Evolutionary conservation across 2,888 invertebrate species (phyloP), one percentile per base, ranked within the genome.

Genomic region (Tinea semifulvella): DNA sequence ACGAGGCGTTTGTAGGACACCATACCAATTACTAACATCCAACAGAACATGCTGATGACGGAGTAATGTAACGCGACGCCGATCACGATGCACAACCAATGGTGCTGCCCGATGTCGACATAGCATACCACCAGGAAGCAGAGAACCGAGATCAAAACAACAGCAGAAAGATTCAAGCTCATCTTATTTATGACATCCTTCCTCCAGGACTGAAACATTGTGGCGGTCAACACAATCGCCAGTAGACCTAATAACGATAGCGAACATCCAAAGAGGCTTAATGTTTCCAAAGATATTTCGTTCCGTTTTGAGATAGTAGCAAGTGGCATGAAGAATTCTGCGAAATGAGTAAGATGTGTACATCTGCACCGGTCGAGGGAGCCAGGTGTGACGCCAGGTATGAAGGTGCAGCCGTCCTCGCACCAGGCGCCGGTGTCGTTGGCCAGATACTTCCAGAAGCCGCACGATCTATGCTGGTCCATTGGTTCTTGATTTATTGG

Each of bases 1-100:
- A 90, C 89, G 50, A 89, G 80, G 43, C 86, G 73, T 36, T 86
- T 71, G 57, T 89, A 89, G 44, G 89, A 89, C 19, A 89, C 58
- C 1, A 87, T 73, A 1, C 88, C 89, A 43, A 88, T 88, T 8
- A 89, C 85, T 31, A 89, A 61, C 88, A 89, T 89, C 90, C 89
- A 90, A 52, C 84, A 83, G 60, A 89, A 89, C 5, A 88, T 86
- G 1, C 86, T 80, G 14, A 89, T 57, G 18, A 88, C 81, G 10
- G 87, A 82, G 57, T 89, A 89, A 56, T 89, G 89, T 10, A 89
- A 56, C 5, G 82, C 53, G 5, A 85, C 81, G 1, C 88, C 88
- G 0, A 85, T 63, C 6, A 83, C 53, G 59, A 83, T 73, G 56
- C 90, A 90, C 2, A 65, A 50, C 1, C 77, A 55, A 31, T 63